Conservation (phyloP, 92 coral and sea anemone genomes). For the Zoanthus sansibaricus region DNA sequence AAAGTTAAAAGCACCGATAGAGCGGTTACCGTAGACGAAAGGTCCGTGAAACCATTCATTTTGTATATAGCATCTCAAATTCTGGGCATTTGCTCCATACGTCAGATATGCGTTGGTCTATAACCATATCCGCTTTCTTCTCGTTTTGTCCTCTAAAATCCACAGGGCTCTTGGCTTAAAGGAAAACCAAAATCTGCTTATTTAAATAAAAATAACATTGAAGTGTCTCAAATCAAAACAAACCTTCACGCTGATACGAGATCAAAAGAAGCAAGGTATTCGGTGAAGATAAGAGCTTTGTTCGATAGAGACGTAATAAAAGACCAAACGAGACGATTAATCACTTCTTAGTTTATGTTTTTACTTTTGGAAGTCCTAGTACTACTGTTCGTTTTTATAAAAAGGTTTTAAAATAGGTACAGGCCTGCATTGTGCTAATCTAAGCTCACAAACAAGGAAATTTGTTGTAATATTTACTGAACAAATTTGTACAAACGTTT, state of each 20-base stretch:
- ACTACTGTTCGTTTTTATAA: not conserved
- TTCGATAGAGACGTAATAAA: conserved; percentile 14
- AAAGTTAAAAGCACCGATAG: not conserved
- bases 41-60: conserved; percentile 7
- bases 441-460: conserved; percentile 4
- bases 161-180: conserved; percentile 1
- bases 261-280: conserved; percentile 30
- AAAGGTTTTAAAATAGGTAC: not conserved
- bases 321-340: conserved; percentile 23
- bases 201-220: conserved; percentile 29
- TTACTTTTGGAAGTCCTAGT: not conserved
- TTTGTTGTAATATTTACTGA: not conserved
- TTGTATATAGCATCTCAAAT: conserved; percentile 12
- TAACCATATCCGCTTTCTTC: not conserved
- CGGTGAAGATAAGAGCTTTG: conserved; percentile 20
- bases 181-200: conserved; percentile 46
- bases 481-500: not conserved
- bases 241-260: conserved; percentile 13
- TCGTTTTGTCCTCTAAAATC: not conserved
- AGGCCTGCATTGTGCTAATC: not conserved
- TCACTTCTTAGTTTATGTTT: not conserved
- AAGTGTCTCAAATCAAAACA: conserved; percentile 22
- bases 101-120: not conserved
- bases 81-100: conserved; percentile 22
- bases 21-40: not conserved